Evolutionary conservation across 2,888 invertebrate genomes (phyloP).

Genomic region (Acanthosepion lycidas): DNA sequence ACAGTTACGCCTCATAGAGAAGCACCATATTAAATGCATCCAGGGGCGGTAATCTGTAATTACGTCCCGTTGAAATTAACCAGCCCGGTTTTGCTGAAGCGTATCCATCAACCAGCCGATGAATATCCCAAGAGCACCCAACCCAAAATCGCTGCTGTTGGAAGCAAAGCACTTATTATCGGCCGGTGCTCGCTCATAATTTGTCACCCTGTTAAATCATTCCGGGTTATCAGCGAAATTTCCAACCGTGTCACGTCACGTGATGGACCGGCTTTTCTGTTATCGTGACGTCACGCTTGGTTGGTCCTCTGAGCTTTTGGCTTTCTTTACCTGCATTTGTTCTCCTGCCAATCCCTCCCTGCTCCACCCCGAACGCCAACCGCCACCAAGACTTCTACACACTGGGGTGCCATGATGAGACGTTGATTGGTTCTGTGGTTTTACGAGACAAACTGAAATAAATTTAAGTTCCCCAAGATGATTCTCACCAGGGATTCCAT

Average conservation of each 20-base stretch:
- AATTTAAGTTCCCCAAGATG: background rate
- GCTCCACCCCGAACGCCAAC: background rate
- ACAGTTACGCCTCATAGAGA: background rate
- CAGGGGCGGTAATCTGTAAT: slow-evolving; percentile 8
- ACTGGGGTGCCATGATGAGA: background rate
- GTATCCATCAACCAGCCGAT: background rate
- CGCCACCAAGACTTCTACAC: background rate
- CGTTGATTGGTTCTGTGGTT: slow-evolving; percentile 18
- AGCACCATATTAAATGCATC: background rate
- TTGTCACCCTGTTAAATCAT: slow-evolving; percentile 33
- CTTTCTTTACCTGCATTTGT: background rate
- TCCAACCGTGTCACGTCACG: background rate
- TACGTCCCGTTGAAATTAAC: slow-evolving; percentile 6
- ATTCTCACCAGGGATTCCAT: background rate
- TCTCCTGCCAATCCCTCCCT: background rate
- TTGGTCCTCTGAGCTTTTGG: background rate
- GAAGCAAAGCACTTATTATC: slow-evolving; percentile 21
- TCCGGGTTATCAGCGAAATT: slow-evolving; percentile 21
- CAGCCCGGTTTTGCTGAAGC: background rate
- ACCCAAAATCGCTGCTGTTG: background rate
- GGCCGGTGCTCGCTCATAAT: slow-evolving; percentile 18
- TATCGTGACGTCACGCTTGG: background rate
- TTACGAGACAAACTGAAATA: background rate
- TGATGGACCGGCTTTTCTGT: background rate
- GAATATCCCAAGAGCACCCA: background rate